A percentile compares a stretch with the other conserved stretches of the same genome.
Evolutionary conservation across 2,888 invertebrate species (phyloP).

Genomic region (Cerastis rubricosa): DNA sequence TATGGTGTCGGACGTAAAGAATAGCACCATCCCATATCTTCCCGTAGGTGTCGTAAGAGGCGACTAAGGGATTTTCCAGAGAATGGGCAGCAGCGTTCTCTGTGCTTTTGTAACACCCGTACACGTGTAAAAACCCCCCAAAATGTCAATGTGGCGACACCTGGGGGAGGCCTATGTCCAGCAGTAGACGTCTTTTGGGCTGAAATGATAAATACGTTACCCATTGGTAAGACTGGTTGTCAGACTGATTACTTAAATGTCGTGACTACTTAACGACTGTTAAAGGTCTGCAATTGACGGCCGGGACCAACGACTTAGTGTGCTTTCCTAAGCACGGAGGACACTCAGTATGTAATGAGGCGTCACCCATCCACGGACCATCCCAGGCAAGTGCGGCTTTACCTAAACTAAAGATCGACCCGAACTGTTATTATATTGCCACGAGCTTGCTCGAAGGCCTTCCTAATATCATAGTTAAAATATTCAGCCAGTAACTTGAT

Average conservation of each 20-base stretch:
- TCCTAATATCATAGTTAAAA: not conserved
- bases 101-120: too few relatives aligned
- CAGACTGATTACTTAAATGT: not conserved
- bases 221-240: not conserved
- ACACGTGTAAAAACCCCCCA: too few relatives aligned
- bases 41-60: too few relatives aligned
- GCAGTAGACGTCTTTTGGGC: too few relatives aligned
- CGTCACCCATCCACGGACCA: not conserved
- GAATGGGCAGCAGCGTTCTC: too few relatives aligned
- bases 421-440: not conserved
- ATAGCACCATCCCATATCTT: too few relatives aligned
- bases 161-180: too few relatives aligned
- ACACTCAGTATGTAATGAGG: not conserved
- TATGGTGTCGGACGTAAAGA: too few relatives aligned
- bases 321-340: not conserved
- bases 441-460: not conserved
- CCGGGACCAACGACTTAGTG: not conserved
- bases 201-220: too few relatives aligned
- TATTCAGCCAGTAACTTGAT: not conserved
- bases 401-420: not conserved
- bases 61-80: too few relatives aligned
- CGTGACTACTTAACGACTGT: not conserved
- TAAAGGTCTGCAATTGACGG: not conserved
- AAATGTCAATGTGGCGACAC: too few relatives aligned
- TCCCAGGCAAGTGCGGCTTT: not conserved